Conservation (phyloP, 2,888 invertebrate genomes). For the Diabrotica balteata region DNA sequence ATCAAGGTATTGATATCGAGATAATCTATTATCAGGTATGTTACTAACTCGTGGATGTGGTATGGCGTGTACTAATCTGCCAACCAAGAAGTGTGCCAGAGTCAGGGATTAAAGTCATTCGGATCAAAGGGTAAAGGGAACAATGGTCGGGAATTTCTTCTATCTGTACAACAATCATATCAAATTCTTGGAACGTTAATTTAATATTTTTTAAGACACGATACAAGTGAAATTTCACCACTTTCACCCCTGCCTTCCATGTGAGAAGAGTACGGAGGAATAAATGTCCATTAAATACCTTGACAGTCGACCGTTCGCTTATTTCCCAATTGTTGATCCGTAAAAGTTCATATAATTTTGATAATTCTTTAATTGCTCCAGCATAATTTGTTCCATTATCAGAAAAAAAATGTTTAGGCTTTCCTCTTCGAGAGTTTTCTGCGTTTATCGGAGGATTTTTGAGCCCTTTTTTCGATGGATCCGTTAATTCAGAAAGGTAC, state of each 20-base stretch:
- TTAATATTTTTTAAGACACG: constrained; percentile 15
- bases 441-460: too few relatives aligned
- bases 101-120: constrained; percentile 31
- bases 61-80: constrained; percentile 6
- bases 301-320: constrained; percentile 7
- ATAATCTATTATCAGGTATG: constrained; percentile 34
- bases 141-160: constrained; percentile 53
- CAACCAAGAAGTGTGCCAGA: too few relatives aligned
- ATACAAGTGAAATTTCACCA: constrained; percentile 47
- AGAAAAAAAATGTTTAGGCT: constrained; percentile 29
- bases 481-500: too few relatives aligned
- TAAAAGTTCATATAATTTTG: constrained; percentile 15
- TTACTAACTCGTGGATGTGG: constrained; percentile 36
- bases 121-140: constrained; percentile 45
- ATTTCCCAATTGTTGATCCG: not conserved
- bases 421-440: too few relatives aligned
- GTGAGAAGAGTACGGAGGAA: constrained; percentile 47
- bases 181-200: constrained; percentile 30
- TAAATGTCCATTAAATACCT: constrained; percentile 48
- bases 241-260: constrained; percentile 52
- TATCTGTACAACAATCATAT: constrained; percentile 41
- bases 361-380: constrained; percentile 24
- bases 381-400: constrained; percentile 41
- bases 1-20: constrained; percentile 35
- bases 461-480: too few relatives aligned